Percentiles rank a stretch among this genome's conserved stretches.
phyloP scores from a whole-genome alignment of 2,888 invertebrate species.

The Leistus spinibarbis region DNA sequence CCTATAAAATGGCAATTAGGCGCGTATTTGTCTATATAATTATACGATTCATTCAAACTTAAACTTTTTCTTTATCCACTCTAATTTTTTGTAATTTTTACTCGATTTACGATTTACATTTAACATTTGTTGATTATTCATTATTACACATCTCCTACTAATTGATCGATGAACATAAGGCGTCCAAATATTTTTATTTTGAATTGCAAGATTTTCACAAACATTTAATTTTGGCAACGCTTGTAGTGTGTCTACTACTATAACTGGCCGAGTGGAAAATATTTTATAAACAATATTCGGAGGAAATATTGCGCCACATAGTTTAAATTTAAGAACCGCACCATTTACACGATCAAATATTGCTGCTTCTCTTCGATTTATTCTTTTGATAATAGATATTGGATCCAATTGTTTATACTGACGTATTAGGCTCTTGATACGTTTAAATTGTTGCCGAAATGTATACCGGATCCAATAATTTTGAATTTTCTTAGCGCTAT shows the following conservation, averaged over 20 bases:
- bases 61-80: not conserved
- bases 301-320: constrained; percentile 14
- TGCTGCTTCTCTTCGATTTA: constrained; percentile 18
- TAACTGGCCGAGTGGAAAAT: constrained; percentile 15
- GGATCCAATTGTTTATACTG: constrained; percentile 5
- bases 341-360: constrained; percentile 15
- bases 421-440: constrained; percentile 7
- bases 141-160: not conserved
- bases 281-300: constrained; percentile 25
- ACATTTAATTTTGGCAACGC: not conserved
- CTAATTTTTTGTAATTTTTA: not conserved
- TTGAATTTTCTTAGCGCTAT: constrained; percentile 15
- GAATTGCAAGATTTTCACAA: not conserved
- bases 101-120: not conserved
- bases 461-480: constrained; percentile 11
- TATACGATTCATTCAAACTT: too few relatives aligned
- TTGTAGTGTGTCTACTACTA: not conserved
- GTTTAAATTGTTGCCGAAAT: not conserved
- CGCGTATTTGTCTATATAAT: too few relatives aligned
- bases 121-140: not conserved
- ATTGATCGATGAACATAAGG: not conserved
- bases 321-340: constrained; percentile 17
- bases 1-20: too few relatives aligned
- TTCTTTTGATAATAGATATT: not conserved
- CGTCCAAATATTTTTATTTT: not conserved